phyloP scores from a whole-genome alignment of 2,888 invertebrate genomes.

The Drosophila gaucha region DNA sequence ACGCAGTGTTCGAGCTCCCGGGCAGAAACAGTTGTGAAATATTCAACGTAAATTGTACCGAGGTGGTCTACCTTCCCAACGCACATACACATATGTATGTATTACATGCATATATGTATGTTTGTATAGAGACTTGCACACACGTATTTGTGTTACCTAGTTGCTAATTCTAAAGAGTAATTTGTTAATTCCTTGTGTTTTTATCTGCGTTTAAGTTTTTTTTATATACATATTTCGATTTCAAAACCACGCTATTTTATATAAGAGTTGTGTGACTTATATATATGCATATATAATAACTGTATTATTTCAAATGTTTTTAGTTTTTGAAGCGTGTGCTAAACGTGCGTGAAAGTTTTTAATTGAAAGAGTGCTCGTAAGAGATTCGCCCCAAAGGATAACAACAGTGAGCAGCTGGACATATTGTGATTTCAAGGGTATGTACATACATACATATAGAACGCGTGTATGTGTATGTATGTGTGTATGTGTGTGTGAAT shows the following conservation, averaged over 20 bases:
- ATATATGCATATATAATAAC: constrained; percentile 2
- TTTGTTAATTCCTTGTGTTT: constrained; percentile 22
- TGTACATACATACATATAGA: background rate
- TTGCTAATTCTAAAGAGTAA: constrained; percentile 40
- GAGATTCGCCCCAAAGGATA: constrained; percentile 21
- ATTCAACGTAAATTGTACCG: constrained; percentile 58
- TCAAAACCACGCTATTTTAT: constrained; percentile 39
- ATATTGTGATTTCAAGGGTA: constrained; percentile 23
- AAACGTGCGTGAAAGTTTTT: constrained; percentile 24
- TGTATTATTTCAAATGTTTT: constrained; percentile 24
- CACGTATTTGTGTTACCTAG: constrained; percentile 16
- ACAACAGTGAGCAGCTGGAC: constrained; percentile 23
- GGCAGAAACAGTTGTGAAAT: constrained; percentile 40
- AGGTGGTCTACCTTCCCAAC: constrained; percentile 62
- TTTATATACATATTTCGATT: constrained; percentile 18
- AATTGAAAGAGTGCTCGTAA: constrained; percentile 7
- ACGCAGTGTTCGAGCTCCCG: constrained; percentile 58
- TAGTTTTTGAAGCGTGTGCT: constrained; percentile 21
- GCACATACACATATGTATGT: constrained; percentile 18
- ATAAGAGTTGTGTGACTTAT: constrained; percentile 18
- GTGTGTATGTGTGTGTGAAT: background rate
- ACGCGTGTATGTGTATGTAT: background rate
- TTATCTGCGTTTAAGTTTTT: constrained; percentile 10
- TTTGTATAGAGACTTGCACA: constrained; percentile 2
- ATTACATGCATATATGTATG: constrained; percentile 12